phyloP scores from a whole-genome alignment of 2,113 vertebrate species.

The Eonycteris spelaea region DNA sequence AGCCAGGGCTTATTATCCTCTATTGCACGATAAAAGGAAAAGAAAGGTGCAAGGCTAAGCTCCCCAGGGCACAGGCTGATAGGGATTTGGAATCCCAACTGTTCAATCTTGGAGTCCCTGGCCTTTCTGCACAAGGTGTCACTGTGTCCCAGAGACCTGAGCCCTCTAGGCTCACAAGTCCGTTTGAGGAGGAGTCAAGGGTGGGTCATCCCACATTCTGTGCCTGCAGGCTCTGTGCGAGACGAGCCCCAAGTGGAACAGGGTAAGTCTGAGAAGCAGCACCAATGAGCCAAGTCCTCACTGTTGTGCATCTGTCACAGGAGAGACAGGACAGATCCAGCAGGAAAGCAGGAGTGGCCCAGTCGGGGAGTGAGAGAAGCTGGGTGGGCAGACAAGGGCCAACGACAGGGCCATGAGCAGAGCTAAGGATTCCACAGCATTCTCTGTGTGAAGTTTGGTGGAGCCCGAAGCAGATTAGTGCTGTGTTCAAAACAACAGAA shows the following conservation, averaged over 20 bases:
- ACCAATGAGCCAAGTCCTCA: too few species aligned
- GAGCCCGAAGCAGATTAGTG: neutral
- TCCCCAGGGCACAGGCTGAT: neutral
- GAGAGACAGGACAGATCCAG: neutral
- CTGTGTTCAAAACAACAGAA: neutral
- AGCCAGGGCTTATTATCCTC: neutral
- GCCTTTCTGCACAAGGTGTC: neutral
- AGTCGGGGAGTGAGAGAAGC: too few species aligned
- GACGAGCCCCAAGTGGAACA: neutral
- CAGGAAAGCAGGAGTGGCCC: neutral
- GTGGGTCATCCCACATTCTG: neutral
- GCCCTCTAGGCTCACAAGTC: neutral
- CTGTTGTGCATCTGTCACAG: neutral
- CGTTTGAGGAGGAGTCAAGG: neutral
- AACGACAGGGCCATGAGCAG: neutral
- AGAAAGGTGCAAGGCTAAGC: neutral
- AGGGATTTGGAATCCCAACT: neutral
- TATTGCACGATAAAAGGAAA: neutral
- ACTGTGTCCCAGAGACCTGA: neutral
- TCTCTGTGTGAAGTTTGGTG: neutral
- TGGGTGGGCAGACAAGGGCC: neutral
- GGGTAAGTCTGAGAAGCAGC: neutral
- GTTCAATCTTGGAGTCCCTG: neutral
- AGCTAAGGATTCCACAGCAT: neutral
- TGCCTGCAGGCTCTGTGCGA: neutral